These are phyloP conservation scores for Pyrrhosoma nymphula DNA, from an alignment of 2,888 invertebrate genomes.

Conservation along the genomic window DNA sequence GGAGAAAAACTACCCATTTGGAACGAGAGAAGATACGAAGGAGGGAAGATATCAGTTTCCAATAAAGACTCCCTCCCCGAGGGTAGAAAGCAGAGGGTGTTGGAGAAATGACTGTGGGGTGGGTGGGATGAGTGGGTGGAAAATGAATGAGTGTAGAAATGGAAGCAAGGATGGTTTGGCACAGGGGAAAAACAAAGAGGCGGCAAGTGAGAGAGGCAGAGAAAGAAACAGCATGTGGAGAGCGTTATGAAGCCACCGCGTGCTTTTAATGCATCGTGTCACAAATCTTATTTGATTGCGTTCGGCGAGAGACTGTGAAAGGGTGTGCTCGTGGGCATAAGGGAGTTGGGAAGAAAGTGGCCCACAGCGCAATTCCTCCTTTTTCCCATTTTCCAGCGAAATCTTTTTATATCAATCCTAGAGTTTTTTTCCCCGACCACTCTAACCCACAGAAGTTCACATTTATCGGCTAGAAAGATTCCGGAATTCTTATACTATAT, in stretches of 20 bases:
- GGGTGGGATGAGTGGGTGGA: neutral
- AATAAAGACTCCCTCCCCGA: neutral
- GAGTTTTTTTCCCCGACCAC: neutral
- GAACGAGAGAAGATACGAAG: neutral
- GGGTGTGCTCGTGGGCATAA: neutral
- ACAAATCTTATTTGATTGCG: conserved; percentile 62
- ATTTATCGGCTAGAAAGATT: neutral
- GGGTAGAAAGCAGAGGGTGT: neutral
- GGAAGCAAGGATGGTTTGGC: neutral
- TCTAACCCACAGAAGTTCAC: neutral
- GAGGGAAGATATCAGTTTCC: neutral
- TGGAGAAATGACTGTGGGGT: neutral
- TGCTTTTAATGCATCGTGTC: conserved; percentile 64
- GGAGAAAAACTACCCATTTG: too few relatives aligned
- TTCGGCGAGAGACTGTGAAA: neutral
- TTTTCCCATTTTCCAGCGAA: neutral
- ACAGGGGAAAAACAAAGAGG: neutral
- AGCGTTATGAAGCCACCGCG: conserved; percentile 57
- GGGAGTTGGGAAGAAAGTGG: neutral
- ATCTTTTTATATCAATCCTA: neutral
- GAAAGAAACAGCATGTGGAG: neutral
- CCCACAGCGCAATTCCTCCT: neutral
- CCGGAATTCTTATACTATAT: neutral
- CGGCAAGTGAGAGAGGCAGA: neutral
- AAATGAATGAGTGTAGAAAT: neutral